Evolutionary conservation across 1,140 invertebrate genomes (phyloP).

Genomic region (Solen grandis): DNA sequence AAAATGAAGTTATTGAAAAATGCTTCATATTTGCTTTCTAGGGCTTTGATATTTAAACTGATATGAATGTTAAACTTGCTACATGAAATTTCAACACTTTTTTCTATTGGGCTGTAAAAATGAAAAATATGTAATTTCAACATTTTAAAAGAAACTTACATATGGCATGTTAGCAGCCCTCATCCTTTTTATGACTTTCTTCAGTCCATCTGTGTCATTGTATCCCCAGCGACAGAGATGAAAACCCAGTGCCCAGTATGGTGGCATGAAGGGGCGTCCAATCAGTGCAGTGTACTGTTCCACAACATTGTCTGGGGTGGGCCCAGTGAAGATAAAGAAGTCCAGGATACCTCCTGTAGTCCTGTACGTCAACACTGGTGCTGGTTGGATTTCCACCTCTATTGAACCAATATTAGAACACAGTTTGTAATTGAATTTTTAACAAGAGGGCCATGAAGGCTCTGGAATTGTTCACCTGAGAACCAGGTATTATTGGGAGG

Average conservation of each 20-base stretch:
- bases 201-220: conserved; percentile 63
- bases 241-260: conserved; percentile 94
- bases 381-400: conserved; percentile 88
- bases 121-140: too few relatives aligned
- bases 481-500: too few relatives aligned
- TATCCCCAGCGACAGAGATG: conserved; percentile 88
- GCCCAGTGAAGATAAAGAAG: conserved; percentile 78
- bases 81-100: too few relatives aligned
- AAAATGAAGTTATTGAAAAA: too few relatives aligned
- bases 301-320: conserved; percentile 86
- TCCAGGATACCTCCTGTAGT: conserved; percentile 79
- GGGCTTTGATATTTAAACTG: too few relatives aligned
- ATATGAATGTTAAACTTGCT: too few relatives aligned
- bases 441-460: too few relatives aligned
- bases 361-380: conserved; percentile 65
- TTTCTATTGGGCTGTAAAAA: too few relatives aligned
- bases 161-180: conserved; percentile 88
- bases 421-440: too few relatives aligned
- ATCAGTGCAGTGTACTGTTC: conserved; percentile 88
- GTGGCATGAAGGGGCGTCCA: conserved; percentile 90
- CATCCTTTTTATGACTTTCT: conserved; percentile 84
- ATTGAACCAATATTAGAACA: neutral
- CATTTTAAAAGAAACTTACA: too few relatives aligned
- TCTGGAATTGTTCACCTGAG: too few relatives aligned
- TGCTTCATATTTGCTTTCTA: too few relatives aligned